Evolutionary conservation across 2,797 vertebrate genomes (phyloP), one percentile per base, ranked within the genome.

Genomic region (Malacoraja senta): DNA sequence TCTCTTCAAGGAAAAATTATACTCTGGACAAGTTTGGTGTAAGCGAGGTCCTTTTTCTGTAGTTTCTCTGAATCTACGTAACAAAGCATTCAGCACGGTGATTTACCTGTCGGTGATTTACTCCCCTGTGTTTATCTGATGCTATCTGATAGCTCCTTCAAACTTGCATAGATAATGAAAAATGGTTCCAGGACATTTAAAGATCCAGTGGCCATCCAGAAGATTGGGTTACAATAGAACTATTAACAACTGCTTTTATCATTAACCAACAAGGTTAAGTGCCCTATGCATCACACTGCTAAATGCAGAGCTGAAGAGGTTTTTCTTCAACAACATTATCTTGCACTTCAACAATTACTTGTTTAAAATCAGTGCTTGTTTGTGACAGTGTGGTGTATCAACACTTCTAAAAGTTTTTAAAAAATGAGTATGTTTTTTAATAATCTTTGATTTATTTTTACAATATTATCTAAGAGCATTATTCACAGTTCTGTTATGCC

Each of bases 151-250:
- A 92, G 71, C 90, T 19, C 71, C 90, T 76, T 58, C 44, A 92
- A 44, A 92, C 38, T 92, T 76, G 90, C 71, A 74, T 92, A 58
- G 90, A 92, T 92, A 92, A 74, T 92, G 90, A 92, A 74, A 76
- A 76, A 76, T 92, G 35, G 35, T 76, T 92, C 71, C 71, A 58
- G 71, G 35, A 92, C 35, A 72, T 92, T 76, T 76, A 58, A 71
- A 74, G 71, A 13, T 76, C 65, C 71, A 74, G 58, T 92, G 71
- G 72, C 90, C 76, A 35, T 76, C 38, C 13, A 8, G 90, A 29
- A 92, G 90, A 92, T 76, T 92, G 10, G 38, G 90, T 92, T 92
- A 92, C 90, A 92, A 92, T 92, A 92, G 38, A 92, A 88, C 90
- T 26, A 53, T 74, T 92, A 92, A 92, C 90, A 92, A 92, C 90